Percentiles rank a stretch among this genome's conserved stretches.
These are phyloP conservation scores for Cacoxenus indagator DNA, from an alignment of 2,888 invertebrate species.

Conservation along the genomic window DNA sequence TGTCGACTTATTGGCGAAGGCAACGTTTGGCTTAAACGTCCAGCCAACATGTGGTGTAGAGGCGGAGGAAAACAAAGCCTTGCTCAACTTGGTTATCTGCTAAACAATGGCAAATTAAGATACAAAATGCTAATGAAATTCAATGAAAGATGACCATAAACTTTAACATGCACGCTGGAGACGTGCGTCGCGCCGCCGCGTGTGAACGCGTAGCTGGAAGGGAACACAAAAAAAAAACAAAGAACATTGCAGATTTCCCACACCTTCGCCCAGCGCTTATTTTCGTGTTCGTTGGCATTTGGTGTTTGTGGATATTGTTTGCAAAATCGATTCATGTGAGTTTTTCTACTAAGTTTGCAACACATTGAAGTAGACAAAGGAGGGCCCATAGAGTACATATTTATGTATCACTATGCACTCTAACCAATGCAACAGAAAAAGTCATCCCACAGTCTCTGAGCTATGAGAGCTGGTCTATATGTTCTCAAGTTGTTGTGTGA, in stretches of 20 bases:
- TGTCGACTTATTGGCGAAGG: neutral
- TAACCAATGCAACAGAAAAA: too few species aligned
- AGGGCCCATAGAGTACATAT: neutral
- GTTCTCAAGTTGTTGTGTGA: too few species aligned
- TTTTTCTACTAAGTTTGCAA: neutral
- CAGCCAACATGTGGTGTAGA: neutral
- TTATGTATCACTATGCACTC: neutral
- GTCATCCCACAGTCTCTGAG: too few species aligned
- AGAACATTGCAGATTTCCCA: too few species aligned
- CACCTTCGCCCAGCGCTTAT: neutral
- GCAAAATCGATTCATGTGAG: neutral
- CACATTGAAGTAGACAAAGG: neutral
- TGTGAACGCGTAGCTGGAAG: too few species aligned
- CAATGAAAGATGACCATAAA: conserved; percentile 41
- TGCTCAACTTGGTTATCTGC: neutral
- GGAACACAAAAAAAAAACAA: too few species aligned
- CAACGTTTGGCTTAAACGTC: too few species aligned
- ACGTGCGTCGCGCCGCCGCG: neutral
- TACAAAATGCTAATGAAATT: conserved; percentile 39
- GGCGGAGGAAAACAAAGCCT: neutral
- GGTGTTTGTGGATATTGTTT: neutral
- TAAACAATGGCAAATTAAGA: conserved; percentile 26
- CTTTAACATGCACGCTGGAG: conserved; percentile 22
- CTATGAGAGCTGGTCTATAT: too few species aligned
- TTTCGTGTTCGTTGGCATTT: neutral